Evolutionary conservation across 2,113 vertebrate species (phyloP).

Genomic region (Vanacampus margaritifer): DNA sequence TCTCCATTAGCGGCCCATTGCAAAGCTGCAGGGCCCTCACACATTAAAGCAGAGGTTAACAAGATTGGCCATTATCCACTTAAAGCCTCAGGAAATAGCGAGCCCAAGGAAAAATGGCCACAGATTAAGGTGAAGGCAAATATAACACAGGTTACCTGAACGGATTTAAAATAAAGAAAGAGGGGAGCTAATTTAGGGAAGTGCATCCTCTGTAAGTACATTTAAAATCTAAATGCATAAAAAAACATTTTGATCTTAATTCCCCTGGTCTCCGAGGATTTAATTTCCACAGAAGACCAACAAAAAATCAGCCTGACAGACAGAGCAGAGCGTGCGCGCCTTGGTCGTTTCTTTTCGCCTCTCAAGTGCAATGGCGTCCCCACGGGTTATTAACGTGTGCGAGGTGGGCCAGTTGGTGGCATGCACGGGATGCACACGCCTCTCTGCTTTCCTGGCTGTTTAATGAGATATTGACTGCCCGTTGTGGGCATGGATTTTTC

Average conservation of each 20-base stretch:
- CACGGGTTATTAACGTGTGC: conserved; percentile 65
- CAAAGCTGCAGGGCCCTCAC: conserved; percentile 50
- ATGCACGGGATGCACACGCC: conserved; percentile 50
- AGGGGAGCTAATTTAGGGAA: conserved; percentile 11
- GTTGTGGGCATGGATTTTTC: conserved; percentile 77
- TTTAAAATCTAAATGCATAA: neutral
- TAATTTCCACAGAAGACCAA: conserved; percentile 23
- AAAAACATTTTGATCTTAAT: conserved; percentile 14
- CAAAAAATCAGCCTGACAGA: conserved; percentile 21
- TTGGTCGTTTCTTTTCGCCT: conserved; percentile 21
- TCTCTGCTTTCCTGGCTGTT: conserved; percentile 59
- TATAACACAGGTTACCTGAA: conserved; percentile 49
- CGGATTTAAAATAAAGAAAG: conserved; percentile 51
- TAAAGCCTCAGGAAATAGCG: conserved; percentile 59
- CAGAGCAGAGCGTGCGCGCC: conserved; percentile 8
- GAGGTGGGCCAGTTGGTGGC: conserved; percentile 57
- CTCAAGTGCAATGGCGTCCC: conserved; percentile 55
- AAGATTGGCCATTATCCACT: conserved; percentile 71
- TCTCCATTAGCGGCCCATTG: conserved; percentile 45
- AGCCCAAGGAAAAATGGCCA: conserved; percentile 47
- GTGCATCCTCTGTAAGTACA: neutral
- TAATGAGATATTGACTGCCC: conserved; percentile 80
- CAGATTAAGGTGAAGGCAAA: conserved; percentile 63
- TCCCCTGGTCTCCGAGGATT: neutral
- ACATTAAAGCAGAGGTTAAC: conserved; percentile 74